A percentile compares a stretch with the other conserved stretches of the same genome.
Evolutionary conservation across 2,888 invertebrate species (phyloP).

Genomic region (Ochropleura leucogaster): DNA sequence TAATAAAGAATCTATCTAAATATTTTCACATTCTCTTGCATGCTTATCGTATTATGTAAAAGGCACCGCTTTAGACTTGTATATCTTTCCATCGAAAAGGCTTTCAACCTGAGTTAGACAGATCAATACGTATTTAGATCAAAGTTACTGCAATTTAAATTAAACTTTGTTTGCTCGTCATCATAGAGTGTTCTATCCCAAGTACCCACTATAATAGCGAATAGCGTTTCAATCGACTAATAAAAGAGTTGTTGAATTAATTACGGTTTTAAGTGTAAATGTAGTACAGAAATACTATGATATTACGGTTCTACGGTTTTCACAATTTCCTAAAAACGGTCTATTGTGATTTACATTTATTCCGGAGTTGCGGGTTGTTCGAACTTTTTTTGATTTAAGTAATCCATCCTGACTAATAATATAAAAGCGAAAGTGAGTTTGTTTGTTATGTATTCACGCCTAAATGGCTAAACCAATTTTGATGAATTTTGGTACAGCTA

Average conservation of each 20-base stretch:
- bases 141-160: too few relatives aligned
- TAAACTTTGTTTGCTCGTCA: conserved; percentile 6
- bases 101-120: not conserved
- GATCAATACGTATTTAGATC: not conserved
- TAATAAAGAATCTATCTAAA: not conserved
- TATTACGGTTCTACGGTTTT: too few relatives aligned
- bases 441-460: too few relatives aligned
- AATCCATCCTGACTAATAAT: too few relatives aligned
- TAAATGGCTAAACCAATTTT: too few relatives aligned
- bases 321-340: too few relatives aligned
- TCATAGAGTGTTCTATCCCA: not conserved
- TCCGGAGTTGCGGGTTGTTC: too few relatives aligned
- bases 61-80: not conserved
- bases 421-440: too few relatives aligned
- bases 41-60: too few relatives aligned
- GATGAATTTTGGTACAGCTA: too few relatives aligned
- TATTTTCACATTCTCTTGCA: not conserved
- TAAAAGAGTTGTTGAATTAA: not conserved
- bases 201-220: not conserved
- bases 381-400: too few relatives aligned
- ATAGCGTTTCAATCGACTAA: not conserved
- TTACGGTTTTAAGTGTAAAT: not conserved
- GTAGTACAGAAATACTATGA: not conserved
- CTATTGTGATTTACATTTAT: too few relatives aligned
- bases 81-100: not conserved